Conservation (phyloP, 2,888 invertebrate species). For the Eupithecia dodoneata region DNA sequence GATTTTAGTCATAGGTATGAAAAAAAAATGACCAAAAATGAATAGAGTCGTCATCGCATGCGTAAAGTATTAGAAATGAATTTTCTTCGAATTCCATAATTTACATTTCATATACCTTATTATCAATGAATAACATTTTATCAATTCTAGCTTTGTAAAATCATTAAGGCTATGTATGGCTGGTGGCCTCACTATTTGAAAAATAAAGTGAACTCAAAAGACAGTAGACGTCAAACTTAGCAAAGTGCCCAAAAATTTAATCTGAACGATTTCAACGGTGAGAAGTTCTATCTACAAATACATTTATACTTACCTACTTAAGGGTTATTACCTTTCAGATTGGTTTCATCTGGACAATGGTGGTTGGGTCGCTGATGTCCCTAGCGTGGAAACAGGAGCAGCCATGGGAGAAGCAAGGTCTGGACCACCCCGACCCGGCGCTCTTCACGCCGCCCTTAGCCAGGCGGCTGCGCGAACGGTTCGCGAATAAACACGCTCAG, state of each 20-base stretch:
- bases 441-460: slow-evolving; percentile 76
- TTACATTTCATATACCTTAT: too few species aligned
- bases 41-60: not conserved
- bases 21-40: not conserved
- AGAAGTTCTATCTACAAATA: too few species aligned
- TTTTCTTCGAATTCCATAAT: not conserved
- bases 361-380: slow-evolving; percentile 65
- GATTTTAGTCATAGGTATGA: not conserved
- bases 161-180: too few species aligned
- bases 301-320: too few species aligned
- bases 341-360: slow-evolving; percentile 74
- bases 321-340: slow-evolving; percentile 54
- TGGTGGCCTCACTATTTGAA: too few species aligned
- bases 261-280: too few species aligned
- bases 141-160: too few species aligned
- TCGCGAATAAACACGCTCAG: slow-evolving; percentile 45
- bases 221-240: too few species aligned
- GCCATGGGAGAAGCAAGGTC: slow-evolving; percentile 69
- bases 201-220: too few species aligned
- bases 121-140: too few species aligned
- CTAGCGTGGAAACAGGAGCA: slow-evolving; percentile 67
- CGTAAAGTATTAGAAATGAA: not conserved
- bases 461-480: slow-evolving; percentile 50
- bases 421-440: slow-evolving; percentile 68
- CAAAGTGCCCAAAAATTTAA: too few species aligned